These are phyloP conservation scores for Calypte anna DNA, from an alignment of 2,113 vertebrate genomes.

Conservation along the genomic window DNA sequence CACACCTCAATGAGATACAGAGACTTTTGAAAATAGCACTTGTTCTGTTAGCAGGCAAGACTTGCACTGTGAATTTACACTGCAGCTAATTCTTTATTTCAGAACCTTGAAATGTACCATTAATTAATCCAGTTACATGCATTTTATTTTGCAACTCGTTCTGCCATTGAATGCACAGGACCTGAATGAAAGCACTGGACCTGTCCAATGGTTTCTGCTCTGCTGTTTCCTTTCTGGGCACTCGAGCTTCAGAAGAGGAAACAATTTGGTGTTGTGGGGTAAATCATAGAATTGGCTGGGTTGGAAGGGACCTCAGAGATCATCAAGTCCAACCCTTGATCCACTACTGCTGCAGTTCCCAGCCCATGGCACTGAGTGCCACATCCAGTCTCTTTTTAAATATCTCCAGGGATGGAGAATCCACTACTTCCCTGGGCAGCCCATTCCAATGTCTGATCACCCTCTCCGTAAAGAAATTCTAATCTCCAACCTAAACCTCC, in stretches of 20 bases:
- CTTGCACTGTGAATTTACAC: background rate
- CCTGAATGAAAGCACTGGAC: background rate
- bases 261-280: background rate
- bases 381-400: no score
- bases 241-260: background rate
- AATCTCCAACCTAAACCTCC: no score
- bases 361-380: no score
- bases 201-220: background rate
- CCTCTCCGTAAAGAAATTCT: no score
- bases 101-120: background rate
- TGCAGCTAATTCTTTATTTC: background rate
- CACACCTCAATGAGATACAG: background rate
- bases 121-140: slow-evolving; percentile 42
- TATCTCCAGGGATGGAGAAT: no score
- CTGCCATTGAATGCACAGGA: background rate
- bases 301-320: no score
- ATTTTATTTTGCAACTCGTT: slow-evolving; percentile 1
- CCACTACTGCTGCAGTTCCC: no score
- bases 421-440: no score
- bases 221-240: background rate
- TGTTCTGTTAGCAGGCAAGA: background rate
- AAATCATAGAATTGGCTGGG: background rate
- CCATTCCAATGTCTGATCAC: no score
- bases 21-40: slow-evolving; percentile 16
- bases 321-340: no score